These are phyloP conservation scores for Hormaphis cornu DNA, from an alignment of 1,140 invertebrate species.

Conservation along the genomic window DNA sequence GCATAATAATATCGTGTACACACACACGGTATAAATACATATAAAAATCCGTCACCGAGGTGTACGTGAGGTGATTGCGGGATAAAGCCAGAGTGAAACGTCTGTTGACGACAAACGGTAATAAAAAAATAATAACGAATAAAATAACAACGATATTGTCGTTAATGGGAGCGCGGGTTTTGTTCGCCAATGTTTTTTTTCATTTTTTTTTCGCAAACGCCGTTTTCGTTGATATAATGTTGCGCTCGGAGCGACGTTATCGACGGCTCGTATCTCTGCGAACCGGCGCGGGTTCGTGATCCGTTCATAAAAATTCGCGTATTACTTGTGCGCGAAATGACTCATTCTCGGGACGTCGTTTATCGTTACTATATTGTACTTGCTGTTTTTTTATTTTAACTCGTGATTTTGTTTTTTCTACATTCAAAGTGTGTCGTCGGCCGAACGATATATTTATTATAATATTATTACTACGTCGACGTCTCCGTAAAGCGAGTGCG, in stretches of 20 bases:
- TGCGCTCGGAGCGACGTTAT: conserved; percentile 3
- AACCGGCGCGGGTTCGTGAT: no score
- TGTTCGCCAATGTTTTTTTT: background rate
- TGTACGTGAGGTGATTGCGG: conserved; percentile 20
- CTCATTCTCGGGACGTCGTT: conserved; percentile 2
- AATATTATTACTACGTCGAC: no score
- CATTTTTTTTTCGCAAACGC: conserved; percentile 17
- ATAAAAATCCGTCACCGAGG: conserved; percentile 22
- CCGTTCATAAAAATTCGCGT: background rate
- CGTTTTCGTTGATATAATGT: conserved; percentile 15
- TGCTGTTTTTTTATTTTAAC: background rate
- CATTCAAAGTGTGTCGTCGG: background rate
- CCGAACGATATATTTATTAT: no score
- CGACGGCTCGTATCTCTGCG: background rate
- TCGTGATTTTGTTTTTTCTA: background rate
- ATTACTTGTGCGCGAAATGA: conserved; percentile 12
- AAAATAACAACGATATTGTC: background rate
- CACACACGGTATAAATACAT: conserved; percentile 3
- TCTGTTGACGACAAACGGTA: conserved; percentile 8
- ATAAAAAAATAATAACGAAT: background rate
- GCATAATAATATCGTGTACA: background rate
- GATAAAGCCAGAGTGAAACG: background rate
- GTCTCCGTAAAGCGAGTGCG: background rate
- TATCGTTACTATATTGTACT: background rate
- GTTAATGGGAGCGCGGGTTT: conserved; percentile 23